Percentiles rank a stretch among this genome's conserved stretches.
phyloP scores from a whole-genome alignment of 2,888 invertebrate species.

The Amphimallon solstitiale region DNA sequence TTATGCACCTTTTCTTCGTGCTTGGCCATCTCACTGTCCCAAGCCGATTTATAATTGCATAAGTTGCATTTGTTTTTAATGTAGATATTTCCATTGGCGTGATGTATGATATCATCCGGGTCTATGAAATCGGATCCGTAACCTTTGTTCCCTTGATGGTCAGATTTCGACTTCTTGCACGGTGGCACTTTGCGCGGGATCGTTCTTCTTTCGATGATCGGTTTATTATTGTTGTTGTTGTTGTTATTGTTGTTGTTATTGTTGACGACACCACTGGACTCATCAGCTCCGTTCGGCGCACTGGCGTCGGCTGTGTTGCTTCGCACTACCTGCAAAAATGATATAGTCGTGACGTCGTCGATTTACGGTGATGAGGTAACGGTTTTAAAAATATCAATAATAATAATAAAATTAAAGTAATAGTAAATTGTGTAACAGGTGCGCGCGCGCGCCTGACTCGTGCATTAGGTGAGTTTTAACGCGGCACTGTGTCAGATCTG shows the following conservation, averaged over 20 bases:
- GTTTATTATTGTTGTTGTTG: conserved; percentile 35
- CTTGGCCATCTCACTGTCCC: conserved; percentile 68
- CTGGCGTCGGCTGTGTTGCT: conserved; percentile 27
- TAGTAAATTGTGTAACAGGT: conserved; percentile 18
- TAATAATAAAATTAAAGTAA: background rate
- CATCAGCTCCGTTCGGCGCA: conserved; percentile 17
- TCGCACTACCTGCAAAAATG: conserved; percentile 37
- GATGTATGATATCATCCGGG: conserved; percentile 63
- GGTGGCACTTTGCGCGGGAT: conserved; percentile 42
- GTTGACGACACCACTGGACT: background rate
- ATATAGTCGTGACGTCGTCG: conserved; percentile 34
- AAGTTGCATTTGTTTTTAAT: conserved; percentile 65
- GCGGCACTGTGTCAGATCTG: background rate
- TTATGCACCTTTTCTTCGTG: conserved; percentile 65
- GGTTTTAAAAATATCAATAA: conserved; percentile 19
- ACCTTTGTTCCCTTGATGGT: conserved; percentile 46
- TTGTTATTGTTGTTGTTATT: conserved; percentile 44
- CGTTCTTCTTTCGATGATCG: background rate
- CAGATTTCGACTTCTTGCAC: conserved; percentile 48
- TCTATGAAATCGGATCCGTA: conserved; percentile 65
- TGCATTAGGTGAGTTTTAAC: background rate
- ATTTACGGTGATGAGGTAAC: conserved; percentile 38
- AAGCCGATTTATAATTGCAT: conserved; percentile 69
- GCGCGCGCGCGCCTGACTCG: conserved; percentile 40
- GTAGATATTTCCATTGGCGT: conserved; percentile 63